phyloP scores from a whole-genome alignment of 2,113 vertebrate species.

The Crotalus helleri region DNA sequence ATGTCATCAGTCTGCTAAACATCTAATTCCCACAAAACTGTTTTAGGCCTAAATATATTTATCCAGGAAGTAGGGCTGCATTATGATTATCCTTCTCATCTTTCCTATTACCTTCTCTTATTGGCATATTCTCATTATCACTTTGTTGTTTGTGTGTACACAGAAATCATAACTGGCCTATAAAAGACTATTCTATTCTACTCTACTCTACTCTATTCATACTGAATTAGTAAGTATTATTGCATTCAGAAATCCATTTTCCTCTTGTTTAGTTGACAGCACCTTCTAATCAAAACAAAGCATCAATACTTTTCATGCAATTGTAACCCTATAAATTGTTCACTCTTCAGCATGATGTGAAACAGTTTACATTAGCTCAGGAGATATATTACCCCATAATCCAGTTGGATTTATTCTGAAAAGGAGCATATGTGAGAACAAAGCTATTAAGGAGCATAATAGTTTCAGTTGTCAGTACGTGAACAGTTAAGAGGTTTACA shows the following conservation, averaged over 20 bases:
- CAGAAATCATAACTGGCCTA: not conserved
- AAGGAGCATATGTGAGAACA: not conserved
- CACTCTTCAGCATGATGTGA: constrained; percentile 9
- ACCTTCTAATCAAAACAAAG: not conserved
- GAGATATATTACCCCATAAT: not conserved
- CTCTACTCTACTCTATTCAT: too few relatives aligned
- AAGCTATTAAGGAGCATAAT: not conserved
- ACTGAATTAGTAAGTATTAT: not conserved
- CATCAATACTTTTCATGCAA: not conserved
- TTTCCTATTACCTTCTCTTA: not conserved
- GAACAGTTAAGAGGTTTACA: not conserved
- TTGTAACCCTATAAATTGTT: not conserved
- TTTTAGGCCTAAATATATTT: not conserved
- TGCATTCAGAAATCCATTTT: not conserved
- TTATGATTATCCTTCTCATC: not conserved
- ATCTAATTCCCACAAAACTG: not conserved
- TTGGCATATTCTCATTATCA: not conserved
- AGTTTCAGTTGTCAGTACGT: not conserved
- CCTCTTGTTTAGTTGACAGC: not conserved
- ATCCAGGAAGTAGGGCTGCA: too few relatives aligned
- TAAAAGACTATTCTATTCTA: not conserved
- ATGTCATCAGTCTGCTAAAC: not conserved
- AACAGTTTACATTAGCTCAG: constrained; percentile 1
- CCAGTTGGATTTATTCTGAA: not conserved
- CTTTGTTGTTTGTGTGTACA: not conserved